Percentiles rank a stretch among this genome's conserved stretches.
phyloP scores from a whole-genome alignment of 2,888 invertebrate species.

The Drosophila pseudotalamancana region DNA sequence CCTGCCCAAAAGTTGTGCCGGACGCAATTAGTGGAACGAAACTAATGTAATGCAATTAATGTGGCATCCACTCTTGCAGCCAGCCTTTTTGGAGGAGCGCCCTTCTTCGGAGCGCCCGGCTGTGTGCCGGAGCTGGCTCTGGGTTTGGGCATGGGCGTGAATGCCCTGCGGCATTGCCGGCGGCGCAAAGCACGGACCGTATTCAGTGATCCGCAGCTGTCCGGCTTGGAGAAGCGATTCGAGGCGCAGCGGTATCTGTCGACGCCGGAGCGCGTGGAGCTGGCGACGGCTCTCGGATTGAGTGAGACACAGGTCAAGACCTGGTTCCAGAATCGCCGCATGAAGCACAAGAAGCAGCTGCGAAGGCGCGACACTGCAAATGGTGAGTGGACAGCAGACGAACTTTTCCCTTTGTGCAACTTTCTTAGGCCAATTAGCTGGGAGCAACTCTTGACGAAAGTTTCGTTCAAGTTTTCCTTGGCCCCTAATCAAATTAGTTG shows the following conservation, averaged over 20 bases:
- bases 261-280: slow-evolving; percentile 97
- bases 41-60: slow-evolving; percentile 61
- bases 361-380: slow-evolving; percentile 82
- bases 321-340: slow-evolving; percentile 98
- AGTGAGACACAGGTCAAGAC: slow-evolving; percentile 99
- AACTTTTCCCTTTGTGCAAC: slow-evolving; percentile 39
- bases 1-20: slow-evolving; percentile 60
- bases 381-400: slow-evolving; percentile 72
- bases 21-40: slow-evolving; percentile 29
- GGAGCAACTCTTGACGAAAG: slow-evolving; percentile 48
- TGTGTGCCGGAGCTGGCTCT: slow-evolving; percentile 84
- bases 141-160: slow-evolving; percentile 84
- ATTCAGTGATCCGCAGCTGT: slow-evolving; percentile 92
- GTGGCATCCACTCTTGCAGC: slow-evolving; percentile 53
- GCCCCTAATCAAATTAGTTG: slow-evolving; percentile 63
- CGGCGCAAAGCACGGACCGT: slow-evolving; percentile 98
- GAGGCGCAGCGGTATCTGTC: slow-evolving; percentile 96
- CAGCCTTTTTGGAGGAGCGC: slow-evolving; percentile 83
- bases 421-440: slow-evolving; percentile 57
- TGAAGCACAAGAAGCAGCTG: slow-evolving; percentile 98
- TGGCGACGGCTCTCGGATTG: slow-evolving; percentile 95
- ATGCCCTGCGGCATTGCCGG: slow-evolving; percentile 95
- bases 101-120: slow-evolving; percentile 82
- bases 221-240: slow-evolving; percentile 96
- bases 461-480: slow-evolving; percentile 53